A percentile compares a stretch with the other conserved stretches of the same genome.
phyloP scores from a whole-genome alignment of 1,140 invertebrate species.

The Apis dorsata region DNA sequence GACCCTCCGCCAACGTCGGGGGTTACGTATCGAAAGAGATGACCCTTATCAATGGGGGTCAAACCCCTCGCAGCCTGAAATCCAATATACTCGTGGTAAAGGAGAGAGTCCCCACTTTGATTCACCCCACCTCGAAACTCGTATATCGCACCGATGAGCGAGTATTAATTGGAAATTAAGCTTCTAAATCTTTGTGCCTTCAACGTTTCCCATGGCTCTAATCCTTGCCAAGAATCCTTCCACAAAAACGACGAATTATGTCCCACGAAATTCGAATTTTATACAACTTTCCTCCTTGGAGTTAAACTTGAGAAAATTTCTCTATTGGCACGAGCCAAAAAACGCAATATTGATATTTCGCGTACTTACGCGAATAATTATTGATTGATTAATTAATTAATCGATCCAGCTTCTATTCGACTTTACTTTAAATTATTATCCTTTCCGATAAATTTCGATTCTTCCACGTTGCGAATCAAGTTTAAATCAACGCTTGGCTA shows the following conservation, averaged over 20 bases:
- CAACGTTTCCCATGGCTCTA: not conserved
- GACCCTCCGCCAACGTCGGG: conserved; percentile 53
- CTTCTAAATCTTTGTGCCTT: conserved; percentile 39
- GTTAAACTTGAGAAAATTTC: too few species aligned
- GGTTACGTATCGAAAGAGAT: conserved; percentile 67
- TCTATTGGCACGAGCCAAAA: too few species aligned
- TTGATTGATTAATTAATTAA: too few species aligned
- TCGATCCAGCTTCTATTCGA: too few species aligned
- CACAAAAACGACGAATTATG: not conserved
- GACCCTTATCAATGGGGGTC: conserved; percentile 75
- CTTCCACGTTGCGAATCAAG: too few species aligned
- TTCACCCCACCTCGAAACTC: conserved; percentile 53
- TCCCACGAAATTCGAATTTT: too few species aligned
- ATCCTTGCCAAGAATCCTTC: not conserved
- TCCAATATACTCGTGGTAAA: conserved; percentile 75
- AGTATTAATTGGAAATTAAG: conserved; percentile 72
- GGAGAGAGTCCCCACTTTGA: conserved; percentile 56
- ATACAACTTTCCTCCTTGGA: not conserved
- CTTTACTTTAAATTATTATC: too few species aligned
- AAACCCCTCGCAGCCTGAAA: conserved; percentile 68
- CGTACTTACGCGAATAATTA: too few species aligned
- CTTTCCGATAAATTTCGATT: too few species aligned
- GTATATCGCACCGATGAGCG: conserved; percentile 63
- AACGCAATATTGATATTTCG: too few species aligned
- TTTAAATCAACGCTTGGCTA: too few species aligned